Percentiles rank a stretch among this genome's conserved stretches.
These are phyloP conservation scores for Epizoanthus stellaris DNA, from an alignment of 92 coral and sea anemone genomes.

Conservation along the genomic window DNA sequence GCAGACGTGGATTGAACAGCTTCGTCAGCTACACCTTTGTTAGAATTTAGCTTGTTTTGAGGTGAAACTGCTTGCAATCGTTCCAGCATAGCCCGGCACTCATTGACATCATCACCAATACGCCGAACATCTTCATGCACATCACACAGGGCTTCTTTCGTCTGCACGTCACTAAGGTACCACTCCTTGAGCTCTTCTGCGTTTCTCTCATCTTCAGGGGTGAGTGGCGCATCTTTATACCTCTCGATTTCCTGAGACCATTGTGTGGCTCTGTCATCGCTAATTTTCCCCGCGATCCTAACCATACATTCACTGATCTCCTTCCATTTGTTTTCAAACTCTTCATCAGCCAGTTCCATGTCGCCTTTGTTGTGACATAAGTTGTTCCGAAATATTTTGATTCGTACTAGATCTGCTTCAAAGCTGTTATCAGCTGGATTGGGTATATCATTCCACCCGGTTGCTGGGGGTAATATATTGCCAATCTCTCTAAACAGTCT, in stretches of 20 bases:
- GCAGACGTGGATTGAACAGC: background rate
- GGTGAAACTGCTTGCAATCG: background rate
- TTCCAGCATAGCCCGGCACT: background rate
- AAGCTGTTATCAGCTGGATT: constrained; percentile 4
- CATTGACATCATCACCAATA: background rate
- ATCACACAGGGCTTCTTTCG: constrained; percentile 1
- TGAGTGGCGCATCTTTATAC: background rate
- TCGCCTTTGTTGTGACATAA: constrained; percentile 13
- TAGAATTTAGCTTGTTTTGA: background rate
- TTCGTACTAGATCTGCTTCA: constrained; percentile 45
- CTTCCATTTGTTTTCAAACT: constrained; percentile 28
- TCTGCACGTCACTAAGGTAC: constrained; percentile 1
- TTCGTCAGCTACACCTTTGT: background rate
- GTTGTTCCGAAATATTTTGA: constrained; percentile 48
- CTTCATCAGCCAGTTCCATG: constrained; percentile 25
- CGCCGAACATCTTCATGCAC: background rate
- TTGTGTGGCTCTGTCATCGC: background rate
- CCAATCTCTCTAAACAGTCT: constrained; percentile 31
- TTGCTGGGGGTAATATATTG: constrained; percentile 20
- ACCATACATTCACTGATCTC: constrained; percentile 24
- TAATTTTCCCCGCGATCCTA: constrained; percentile 28
- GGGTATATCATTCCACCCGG: constrained; percentile 23
- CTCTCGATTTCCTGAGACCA: constrained; percentile 15
- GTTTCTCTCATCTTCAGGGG: constrained; percentile 9
- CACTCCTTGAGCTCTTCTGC: constrained; percentile 8